Evolutionary conservation across 2,888 invertebrate genomes (phyloP).

Genomic region (Caenorhabditis angaria): DNA sequence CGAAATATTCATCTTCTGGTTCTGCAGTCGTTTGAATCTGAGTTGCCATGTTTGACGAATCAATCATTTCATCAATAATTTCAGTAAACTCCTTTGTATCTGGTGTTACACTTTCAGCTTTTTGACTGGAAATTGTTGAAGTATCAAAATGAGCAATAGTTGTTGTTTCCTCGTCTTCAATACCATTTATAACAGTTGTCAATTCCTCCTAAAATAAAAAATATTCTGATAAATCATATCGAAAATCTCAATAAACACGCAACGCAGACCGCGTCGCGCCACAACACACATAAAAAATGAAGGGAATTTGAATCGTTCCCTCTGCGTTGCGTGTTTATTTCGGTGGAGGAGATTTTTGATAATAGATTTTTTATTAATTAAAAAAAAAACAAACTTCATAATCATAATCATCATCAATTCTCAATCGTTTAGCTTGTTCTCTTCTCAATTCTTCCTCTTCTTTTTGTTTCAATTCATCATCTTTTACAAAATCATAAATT

Average conservation of each 20-base stretch:
- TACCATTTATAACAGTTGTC: slow-evolving; percentile 43
- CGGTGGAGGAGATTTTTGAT: too few relatives aligned
- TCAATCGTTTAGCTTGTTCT: slow-evolving; percentile 35
- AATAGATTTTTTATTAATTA: neutral
- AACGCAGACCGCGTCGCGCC: too few relatives aligned
- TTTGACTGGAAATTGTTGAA: neutral
- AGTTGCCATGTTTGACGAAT: slow-evolving; percentile 10
- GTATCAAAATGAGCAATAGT: neutral
- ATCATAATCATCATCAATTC: slow-evolving; percentile 28
- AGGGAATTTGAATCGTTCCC: too few relatives aligned
- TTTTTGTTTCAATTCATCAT: slow-evolving; percentile 21
- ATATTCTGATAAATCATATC: neutral
- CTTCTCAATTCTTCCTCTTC: slow-evolving; percentile 34
- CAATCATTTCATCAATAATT: slow-evolving; percentile 34
- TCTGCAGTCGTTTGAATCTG: neutral
- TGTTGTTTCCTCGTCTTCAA: slow-evolving; percentile 21
- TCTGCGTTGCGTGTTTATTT: too few relatives aligned
- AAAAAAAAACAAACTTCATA: slow-evolving; percentile 5
- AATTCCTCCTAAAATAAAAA: slow-evolving; percentile 31
- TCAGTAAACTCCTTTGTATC: slow-evolving; percentile 36
- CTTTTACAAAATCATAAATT: slow-evolving; percentile 52
- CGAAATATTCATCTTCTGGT: neutral
- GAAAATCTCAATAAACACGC: too few relatives aligned
- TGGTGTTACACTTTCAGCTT: neutral
- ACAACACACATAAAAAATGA: too few relatives aligned